phyloP scores from a whole-genome alignment of 2,888 invertebrate genomes.

The Thecocarcelia acutangulata region DNA sequence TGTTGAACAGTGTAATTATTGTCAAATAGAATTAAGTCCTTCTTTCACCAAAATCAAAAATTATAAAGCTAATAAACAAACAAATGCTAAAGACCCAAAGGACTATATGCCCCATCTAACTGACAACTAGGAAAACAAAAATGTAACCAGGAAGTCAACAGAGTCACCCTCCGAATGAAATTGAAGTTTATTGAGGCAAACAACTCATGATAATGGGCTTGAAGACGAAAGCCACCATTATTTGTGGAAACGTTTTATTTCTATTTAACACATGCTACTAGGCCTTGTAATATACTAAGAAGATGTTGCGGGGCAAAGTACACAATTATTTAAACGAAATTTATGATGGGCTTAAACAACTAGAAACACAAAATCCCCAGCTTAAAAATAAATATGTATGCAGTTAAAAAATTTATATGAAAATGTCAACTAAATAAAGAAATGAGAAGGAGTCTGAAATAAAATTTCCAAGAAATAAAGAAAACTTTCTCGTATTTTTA shows the following conservation, averaged over 20 bases:
- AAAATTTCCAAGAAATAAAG: slow-evolving; percentile 37
- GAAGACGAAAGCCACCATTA: slow-evolving; percentile 59
- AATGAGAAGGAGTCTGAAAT: not conserved
- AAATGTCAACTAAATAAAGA: slow-evolving; percentile 52
- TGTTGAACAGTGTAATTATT: no score
- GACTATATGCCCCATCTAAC: not conserved
- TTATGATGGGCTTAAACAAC: slow-evolving; percentile 64
- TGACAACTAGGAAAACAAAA: not conserved
- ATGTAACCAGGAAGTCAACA: slow-evolving; percentile 1
- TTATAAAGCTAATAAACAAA: slow-evolving; percentile 59
- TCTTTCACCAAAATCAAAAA: slow-evolving; percentile 19
- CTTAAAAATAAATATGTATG: slow-evolving; percentile 44
- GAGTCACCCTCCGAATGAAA: slow-evolving; percentile 1
- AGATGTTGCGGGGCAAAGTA: not conserved
- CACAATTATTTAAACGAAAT: slow-evolving; percentile 66
- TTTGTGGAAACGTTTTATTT: slow-evolving; percentile 61
- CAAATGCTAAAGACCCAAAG: slow-evolving; percentile 24
- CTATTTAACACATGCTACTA: slow-evolving; percentile 64
- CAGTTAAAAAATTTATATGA: slow-evolving; percentile 31
- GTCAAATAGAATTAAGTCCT: slow-evolving; percentile 48
- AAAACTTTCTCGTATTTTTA: slow-evolving; percentile 44
- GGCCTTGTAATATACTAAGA: slow-evolving; percentile 15
- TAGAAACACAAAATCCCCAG: slow-evolving; percentile 36
- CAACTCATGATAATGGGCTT: slow-evolving; percentile 60
- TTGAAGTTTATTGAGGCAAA: slow-evolving; percentile 57